Base-by-base conservation (phyloP, 2,797 vertebrate genomes). In the Cossypha caffra region DNA sequence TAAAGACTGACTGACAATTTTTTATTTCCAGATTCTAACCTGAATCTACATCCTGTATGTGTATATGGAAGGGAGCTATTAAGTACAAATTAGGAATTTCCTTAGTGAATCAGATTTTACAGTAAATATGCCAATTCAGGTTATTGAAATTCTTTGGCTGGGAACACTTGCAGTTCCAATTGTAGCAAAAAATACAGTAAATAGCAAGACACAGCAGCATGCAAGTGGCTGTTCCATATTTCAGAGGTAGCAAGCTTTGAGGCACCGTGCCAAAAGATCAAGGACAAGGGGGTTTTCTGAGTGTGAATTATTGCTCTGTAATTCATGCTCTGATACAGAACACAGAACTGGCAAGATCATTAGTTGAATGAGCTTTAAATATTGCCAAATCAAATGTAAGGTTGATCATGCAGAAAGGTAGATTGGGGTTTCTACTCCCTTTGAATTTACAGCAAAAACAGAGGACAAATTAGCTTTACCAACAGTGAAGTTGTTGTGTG, bases 301-400 rank as follows among this genome's bases (percentile, higher is more conserved):
- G 26, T 51, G 66, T 88, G 73, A 95, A 88, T 91, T 93, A 95
- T 92, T 93, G 55, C 75, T 61, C 55, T 37, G 42, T 76, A 95
- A 92, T 82, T 93, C 55, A 74, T 92, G 28, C 43, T 74, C 48
- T 81, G 42, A 10, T 72, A 28, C 11, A 90, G 33, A 87, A 50
- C 1, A 9, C 31, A 80, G 76, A 89, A 69, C 43, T 87, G 35
- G 61, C 29, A 87, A 94, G 40, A 85, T 68, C 76, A 78, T 92
- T 90, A 85, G 24, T 51, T 11, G 81, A 79, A 92, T 67, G 26
- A 88, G 48, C 8, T 86, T 88, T 54, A 95, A 87, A 90, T 80
- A 93, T 76, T 78, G 42, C 63, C 75, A 69, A 88, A 90, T 83
- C 40, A 63, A 86, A 63, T 63, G 11, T 24, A 58, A 68, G 28